Base-by-base conservation (phyloP, 2,888 invertebrate species). In the Orchesella flavescens region DNA sequence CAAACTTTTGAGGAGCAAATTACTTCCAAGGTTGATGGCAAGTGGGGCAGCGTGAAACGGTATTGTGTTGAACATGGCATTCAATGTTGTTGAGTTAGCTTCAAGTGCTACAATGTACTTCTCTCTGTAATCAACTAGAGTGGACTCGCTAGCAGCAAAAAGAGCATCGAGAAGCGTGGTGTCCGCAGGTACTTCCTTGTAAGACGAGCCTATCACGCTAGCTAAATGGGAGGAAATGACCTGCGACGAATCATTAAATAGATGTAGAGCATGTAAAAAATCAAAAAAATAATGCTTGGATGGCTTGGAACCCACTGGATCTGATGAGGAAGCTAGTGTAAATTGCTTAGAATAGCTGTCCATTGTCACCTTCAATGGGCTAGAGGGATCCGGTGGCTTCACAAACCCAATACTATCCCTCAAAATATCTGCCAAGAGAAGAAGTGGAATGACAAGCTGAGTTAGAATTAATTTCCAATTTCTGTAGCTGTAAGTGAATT, bases 81-180 rank as follows among this genome's bases (percentile, higher is more conserved):
- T 88, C 21, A 82, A n/a, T 24, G 78, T 13, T 4, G 76, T 75
- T 7, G 43, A 24, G 34, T 73, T 87, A 13, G 87, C 57, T 21
- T 86, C 86, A 1, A 85, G 84, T 12, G 83, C 87, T 5, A 88
- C 81, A 19, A 88, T 86, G 46, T 87, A 84, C 24, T 72, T 75
- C 61, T 85, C 86, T 57, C 87, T 49, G 78, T 81, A 88, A 1
- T 19, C 2, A 68, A 69, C 43, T 86, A 81, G 68, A 89, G 89
- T 9, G 7, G 34, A 34, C 3, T 34, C 7, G 34, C 3, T 7
- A 2, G 7, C 34, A 7, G 2, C 34, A 2, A 34, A 7, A 34
- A 34, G 34, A 7, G 34, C 2, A 34, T 34, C 34, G 34, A 34
- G 2, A 7, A 34, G 3, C 2, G 2, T 34, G 2, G 34, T 34